Conservation (phyloP, 2,113 vertebrate genomes). For the Sceloporus undulatus region DNA sequence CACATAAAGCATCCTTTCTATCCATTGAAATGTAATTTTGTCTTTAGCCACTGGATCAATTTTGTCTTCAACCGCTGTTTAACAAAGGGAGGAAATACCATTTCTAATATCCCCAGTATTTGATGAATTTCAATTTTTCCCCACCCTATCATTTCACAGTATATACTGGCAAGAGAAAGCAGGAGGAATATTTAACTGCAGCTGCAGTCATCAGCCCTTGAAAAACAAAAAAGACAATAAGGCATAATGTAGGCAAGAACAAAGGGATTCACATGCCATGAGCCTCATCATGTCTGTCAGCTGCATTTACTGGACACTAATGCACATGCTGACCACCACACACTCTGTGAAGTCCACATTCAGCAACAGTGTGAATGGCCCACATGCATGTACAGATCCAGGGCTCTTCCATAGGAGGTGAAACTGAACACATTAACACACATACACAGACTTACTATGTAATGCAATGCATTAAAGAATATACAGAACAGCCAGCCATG, state of each 20-base stretch:
- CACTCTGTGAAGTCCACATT: not conserved
- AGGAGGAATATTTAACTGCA: not conserved
- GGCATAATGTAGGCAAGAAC: not conserved
- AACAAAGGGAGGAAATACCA: not conserved
- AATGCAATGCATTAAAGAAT: not conserved
- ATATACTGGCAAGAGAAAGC: not conserved
- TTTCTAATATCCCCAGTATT: not conserved
- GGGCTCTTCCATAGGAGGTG: not conserved
- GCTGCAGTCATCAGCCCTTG: not conserved
- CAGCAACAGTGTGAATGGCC: not conserved
- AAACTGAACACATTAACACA: not conserved
- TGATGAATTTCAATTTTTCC: slow-evolving; percentile 18
- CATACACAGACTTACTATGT: not conserved
- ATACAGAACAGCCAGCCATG: not conserved
- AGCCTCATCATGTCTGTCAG: not conserved
- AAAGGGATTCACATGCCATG: not conserved
- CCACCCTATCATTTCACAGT: not conserved
- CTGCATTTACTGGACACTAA: not conserved
- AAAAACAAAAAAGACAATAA: not conserved
- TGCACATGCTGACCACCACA: not conserved
- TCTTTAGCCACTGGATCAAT: not conserved
- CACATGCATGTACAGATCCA: not conserved
- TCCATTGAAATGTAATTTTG: rapidly evolving
- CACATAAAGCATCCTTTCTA: not conserved
- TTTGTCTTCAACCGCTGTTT: not conserved